Conservation (phyloP, 2,888 invertebrate genomes). For the Drosophila greeni region DNA sequence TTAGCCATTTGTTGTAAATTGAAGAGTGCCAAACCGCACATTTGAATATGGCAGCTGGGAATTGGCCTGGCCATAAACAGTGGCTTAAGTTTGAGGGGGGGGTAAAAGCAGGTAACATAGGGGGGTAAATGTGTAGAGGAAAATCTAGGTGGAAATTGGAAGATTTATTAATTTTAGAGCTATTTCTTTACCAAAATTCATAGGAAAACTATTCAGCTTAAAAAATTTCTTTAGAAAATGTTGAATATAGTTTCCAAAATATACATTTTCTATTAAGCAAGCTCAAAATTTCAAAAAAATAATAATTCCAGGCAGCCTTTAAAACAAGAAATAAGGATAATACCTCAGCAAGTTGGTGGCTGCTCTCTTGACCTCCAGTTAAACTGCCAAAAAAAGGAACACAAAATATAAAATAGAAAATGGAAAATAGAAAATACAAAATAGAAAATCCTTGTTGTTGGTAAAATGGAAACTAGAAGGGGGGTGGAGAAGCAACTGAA, state of each 20-base stretch:
- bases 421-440: background rate
- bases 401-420: background rate
- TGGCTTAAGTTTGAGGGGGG: background rate
- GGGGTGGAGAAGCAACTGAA: slow-evolving; percentile 12
- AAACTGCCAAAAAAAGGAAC: slow-evolving; percentile 54
- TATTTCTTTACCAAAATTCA: background rate
- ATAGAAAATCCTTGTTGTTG: slow-evolving; percentile 4
- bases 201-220: background rate
- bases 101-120: background rate
- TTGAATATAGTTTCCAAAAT: background rate
- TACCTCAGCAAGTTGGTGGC: slow-evolving; percentile 49
- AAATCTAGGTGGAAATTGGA: background rate
- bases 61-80: slow-evolving; percentile 14
- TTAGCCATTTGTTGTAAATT: slow-evolving; percentile 68
- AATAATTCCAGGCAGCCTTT: background rate
- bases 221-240: background rate
- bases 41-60: slow-evolving; percentile 61
- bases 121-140: background rate
- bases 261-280: background rate
- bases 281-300: background rate
- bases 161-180: background rate
- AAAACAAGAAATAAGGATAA: background rate
- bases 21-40: slow-evolving; percentile 71
- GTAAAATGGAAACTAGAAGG: slow-evolving; percentile 6
- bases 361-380: slow-evolving; percentile 68